A percentile compares a stretch with the other conserved stretches of the same genome.
These are phyloP conservation scores for Chaetops frenatus DNA, from an alignment of 2,113 vertebrate genomes.

Conservation along the genomic window DNA sequence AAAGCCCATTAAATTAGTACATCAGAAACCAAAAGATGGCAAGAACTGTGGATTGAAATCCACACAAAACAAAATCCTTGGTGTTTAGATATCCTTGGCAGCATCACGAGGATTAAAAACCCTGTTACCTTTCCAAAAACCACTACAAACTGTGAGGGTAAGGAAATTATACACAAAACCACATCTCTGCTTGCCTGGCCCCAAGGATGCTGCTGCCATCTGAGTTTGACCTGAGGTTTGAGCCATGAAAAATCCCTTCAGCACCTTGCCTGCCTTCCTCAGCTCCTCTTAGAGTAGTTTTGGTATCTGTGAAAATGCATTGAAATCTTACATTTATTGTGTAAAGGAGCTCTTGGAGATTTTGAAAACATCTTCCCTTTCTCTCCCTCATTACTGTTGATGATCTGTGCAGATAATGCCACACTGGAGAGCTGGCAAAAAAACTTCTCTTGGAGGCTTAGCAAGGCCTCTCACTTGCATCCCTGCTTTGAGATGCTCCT, in stretches of 20 bases:
- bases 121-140: background rate
- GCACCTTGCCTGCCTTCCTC: background rate
- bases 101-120: background rate
- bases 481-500: background rate
- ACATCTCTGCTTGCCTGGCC: background rate
- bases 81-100: background rate
- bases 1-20: background rate
- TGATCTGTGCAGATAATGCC: background rate
- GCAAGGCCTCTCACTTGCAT: background rate
- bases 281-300: background rate
- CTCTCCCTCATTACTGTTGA: background rate
- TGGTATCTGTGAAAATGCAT: fast-evolving
- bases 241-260: background rate
- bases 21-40: background rate
- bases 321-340: background rate
- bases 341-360: background rate
- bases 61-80: background rate
- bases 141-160: background rate
- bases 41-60: background rate
- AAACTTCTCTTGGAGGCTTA: background rate
- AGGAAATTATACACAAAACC: background rate
- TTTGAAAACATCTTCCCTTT: background rate
- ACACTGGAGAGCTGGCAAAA: background rate
- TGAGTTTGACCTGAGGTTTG: background rate
- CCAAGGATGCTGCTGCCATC: background rate